phyloP scores from a whole-genome alignment of 2,888 invertebrate genomes.

The Cancer borealis region DNA sequence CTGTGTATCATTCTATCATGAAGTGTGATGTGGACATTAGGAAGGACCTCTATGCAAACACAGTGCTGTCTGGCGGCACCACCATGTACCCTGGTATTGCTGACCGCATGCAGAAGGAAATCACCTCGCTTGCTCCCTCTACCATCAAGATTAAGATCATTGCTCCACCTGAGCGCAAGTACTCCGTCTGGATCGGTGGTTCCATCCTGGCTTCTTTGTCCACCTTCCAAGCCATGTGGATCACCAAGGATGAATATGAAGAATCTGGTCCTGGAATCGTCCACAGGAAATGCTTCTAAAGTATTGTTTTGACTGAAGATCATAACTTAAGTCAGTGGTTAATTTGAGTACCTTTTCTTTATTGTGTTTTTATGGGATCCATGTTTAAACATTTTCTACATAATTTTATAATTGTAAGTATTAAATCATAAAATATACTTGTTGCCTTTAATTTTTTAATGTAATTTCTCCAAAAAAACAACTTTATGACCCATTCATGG shows the following conservation, averaged over 20 bases:
- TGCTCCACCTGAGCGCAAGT: conserved; percentile 79
- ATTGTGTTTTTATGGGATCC: background rate
- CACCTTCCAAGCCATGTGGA: conserved; percentile 78
- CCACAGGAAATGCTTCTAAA: conserved; percentile 78
- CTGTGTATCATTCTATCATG: conserved; percentile 69
- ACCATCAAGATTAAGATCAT: conserved; percentile 79
- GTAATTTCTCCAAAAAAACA: background rate
- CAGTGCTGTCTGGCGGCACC: conserved; percentile 75
- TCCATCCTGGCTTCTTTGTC: conserved; percentile 78
- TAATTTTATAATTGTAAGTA: background rate
- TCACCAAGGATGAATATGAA: conserved; percentile 76
- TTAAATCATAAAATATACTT: background rate
- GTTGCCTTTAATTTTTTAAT: background rate
- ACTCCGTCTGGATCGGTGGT: conserved; percentile 79
- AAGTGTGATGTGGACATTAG: conserved; percentile 72
- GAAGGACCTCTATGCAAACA: conserved; percentile 74
- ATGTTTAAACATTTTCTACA: background rate
- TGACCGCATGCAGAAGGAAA: conserved; percentile 77
- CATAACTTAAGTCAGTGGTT: background rate
- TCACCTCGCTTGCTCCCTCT: conserved; percentile 79
- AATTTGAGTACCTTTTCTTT: background rate
- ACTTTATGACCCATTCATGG: background rate
- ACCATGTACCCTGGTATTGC: conserved; percentile 77
- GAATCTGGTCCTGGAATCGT: conserved; percentile 78
- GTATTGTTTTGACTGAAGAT: background rate